A percentile compares a stretch with the other conserved stretches of the same genome.
Evolutionary conservation across 2,888 invertebrate genomes (phyloP).

Genomic region (Monopis laevigella): DNA sequence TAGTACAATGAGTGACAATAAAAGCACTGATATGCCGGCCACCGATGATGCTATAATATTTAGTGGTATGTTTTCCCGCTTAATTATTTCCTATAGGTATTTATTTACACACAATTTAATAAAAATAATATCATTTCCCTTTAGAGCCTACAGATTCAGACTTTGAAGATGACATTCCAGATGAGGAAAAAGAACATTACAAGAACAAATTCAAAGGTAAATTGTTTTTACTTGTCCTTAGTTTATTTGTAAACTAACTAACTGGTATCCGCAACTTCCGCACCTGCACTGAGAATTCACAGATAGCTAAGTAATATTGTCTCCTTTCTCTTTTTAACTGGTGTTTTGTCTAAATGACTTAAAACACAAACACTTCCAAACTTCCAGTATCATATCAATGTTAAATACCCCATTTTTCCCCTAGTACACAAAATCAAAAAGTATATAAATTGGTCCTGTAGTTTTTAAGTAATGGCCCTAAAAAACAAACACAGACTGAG

Average conservation of each 20-base stretch:
- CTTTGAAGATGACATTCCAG: conserved; percentile 62
- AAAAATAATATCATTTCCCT: conserved; percentile 19
- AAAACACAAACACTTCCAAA: too few relatives aligned
- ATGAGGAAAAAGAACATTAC: conserved; percentile 63
- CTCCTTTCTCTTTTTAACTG: too few relatives aligned
- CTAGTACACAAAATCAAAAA: too few relatives aligned
- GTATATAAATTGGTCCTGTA: too few relatives aligned
- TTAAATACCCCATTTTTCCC: too few relatives aligned
- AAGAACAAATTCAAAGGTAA: conserved; percentile 55
- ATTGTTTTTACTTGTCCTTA: background rate
- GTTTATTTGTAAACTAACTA: too few relatives aligned
- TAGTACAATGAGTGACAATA: conserved; percentile 16
- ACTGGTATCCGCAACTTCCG: background rate
- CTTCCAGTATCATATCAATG: too few relatives aligned
- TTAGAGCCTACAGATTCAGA: conserved; percentile 50
- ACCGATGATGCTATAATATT: conserved; percentile 21
- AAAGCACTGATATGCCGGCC: conserved; percentile 8
- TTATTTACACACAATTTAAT: background rate
- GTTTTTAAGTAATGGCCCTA: too few relatives aligned
- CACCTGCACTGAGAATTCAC: too few relatives aligned
- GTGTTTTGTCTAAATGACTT: too few relatives aligned
- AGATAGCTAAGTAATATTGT: too few relatives aligned
- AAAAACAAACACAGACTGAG: too few relatives aligned
- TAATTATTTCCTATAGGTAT: background rate
- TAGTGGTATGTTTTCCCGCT: conserved; percentile 8